Base-by-base conservation (phyloP, 2,113 vertebrate genomes). In the Heterotis niloticus region DNA sequence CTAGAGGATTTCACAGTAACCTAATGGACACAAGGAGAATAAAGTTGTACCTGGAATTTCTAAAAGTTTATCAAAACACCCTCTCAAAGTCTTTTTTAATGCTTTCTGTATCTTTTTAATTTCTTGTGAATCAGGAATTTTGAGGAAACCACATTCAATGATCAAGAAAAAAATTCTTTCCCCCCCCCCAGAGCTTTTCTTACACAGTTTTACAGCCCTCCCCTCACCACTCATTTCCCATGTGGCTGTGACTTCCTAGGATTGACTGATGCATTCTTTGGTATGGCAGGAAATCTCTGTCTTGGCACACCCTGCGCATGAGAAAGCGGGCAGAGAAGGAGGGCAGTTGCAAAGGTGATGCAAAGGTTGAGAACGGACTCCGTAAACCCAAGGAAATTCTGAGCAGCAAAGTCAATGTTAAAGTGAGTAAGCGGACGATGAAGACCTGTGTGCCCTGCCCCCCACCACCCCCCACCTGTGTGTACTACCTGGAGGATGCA, bases 251-350 rank as follows among this genome's bases (percentile, higher is more conserved):
- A 26, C 84, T 80, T 82, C 1, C 0, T 13, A 17, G 5, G 57
- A 56, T 59, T 84, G 56, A 89, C 82, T 85, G 85, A 81, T 87
- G 85, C 90, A 82, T 98, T 94, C 96, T 94, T 94, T 96, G 92
- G 93, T 96, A 94, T 90, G 93, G 95, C 97, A 99, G 98, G 97
- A 99, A 98, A 94, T 99, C 98, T 92, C 95, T 97, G 88, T 99
- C 97, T 73, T 99, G 98, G 98, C 98, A 99, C 89, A 98, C 96
- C 76, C 96, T 99, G 90, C 98, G 96, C 80, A 94, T 98, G 91
- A 95, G 96, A 95, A 99, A 98, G 92, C 94, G 97, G 88, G 95
- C 93, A 4, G 96, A 97, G 90, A 95, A 95, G 94, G 95, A 96
- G 84, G 91, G 86, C 88, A 87, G 83, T 89, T 89, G 94, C 93